Evolutionary conservation across 2,797 vertebrate genomes (phyloP).

Genomic region (Falco biarmicus): DNA sequence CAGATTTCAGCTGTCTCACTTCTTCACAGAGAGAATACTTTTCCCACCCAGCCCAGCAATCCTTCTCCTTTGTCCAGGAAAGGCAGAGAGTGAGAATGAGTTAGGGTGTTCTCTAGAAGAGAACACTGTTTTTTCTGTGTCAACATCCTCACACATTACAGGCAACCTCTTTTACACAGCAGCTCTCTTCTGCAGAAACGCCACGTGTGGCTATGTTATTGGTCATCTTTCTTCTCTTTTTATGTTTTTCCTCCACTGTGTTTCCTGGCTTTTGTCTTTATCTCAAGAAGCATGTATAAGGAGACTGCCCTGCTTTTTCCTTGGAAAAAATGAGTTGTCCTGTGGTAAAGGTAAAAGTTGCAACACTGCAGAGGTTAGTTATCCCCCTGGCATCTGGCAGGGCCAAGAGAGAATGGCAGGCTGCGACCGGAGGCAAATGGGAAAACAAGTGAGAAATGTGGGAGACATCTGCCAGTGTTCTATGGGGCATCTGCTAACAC

Average conservation of each 20-base stretch:
- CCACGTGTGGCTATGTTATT: fast-evolving
- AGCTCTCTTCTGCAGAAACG: neutral
- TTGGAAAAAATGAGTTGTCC: neutral
- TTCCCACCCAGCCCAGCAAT: neutral
- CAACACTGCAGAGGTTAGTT: neutral
- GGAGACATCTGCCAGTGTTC: neutral
- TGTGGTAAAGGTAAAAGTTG: neutral
- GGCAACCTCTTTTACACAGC: neutral
- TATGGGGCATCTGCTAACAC: neutral
- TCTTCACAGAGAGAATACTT: neutral
- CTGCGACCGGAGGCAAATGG: neutral
- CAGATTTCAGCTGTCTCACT: neutral
- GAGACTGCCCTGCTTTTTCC: neutral
- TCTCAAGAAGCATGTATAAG: neutral
- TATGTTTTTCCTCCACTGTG: neutral
- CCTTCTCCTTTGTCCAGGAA: neutral
- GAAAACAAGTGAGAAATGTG: neutral
- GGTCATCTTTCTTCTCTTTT: neutral
- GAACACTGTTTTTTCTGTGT: neutral
- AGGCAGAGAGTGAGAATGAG: neutral
- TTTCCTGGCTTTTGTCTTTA: neutral
- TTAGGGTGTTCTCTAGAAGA: neutral
- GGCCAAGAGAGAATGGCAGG: neutral
- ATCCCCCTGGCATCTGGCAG: neutral
- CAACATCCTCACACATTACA: neutral